phyloP scores from a whole-genome alignment of 2,113 vertebrate species.

The Lycaon pictus region DNA sequence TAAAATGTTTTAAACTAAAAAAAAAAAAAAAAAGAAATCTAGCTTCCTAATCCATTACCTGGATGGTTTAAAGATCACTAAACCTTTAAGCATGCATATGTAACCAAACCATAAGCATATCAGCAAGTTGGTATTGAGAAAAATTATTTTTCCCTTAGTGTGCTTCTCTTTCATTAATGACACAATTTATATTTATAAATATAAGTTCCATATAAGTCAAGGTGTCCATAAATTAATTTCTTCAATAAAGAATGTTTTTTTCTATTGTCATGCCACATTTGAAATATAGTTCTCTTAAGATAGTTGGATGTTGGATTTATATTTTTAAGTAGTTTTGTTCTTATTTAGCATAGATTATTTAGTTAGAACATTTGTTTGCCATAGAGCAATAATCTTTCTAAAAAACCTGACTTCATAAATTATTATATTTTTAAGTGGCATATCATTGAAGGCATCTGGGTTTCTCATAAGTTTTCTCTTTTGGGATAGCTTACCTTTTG shows the following conservation, averaged over 20 bases:
- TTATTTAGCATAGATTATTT: conserved; percentile 35
- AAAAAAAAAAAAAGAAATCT: not conserved
- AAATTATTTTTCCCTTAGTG: not conserved
- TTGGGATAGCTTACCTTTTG: conserved; percentile 9
- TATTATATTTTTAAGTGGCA: conserved; percentile 21
- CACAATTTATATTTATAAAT: not conserved
- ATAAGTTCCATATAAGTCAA: not conserved
- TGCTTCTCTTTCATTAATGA: conserved; percentile 12
- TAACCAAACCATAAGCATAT: not conserved
- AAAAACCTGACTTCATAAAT: not conserved
- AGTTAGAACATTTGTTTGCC: conserved; percentile 21
- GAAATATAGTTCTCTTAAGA: not conserved
- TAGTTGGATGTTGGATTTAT: conserved; percentile 18
- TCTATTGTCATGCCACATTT: not conserved
- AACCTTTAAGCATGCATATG: not conserved
- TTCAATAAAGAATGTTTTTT: not conserved
- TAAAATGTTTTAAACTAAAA: not conserved
- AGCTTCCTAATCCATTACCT: conserved; percentile 21
- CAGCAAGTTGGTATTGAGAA: not conserved
- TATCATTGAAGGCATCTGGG: not conserved
- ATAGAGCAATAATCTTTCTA: conserved; percentile 27
- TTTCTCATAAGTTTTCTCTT: conserved; percentile 25
- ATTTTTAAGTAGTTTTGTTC: not conserved
- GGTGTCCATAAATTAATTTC: not conserved
- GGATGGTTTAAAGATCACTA: not conserved